These are phyloP conservation scores for Aspidoscelis tigris DNA, from an alignment of 2,113 vertebrate species.

Conservation along the genomic window DNA sequence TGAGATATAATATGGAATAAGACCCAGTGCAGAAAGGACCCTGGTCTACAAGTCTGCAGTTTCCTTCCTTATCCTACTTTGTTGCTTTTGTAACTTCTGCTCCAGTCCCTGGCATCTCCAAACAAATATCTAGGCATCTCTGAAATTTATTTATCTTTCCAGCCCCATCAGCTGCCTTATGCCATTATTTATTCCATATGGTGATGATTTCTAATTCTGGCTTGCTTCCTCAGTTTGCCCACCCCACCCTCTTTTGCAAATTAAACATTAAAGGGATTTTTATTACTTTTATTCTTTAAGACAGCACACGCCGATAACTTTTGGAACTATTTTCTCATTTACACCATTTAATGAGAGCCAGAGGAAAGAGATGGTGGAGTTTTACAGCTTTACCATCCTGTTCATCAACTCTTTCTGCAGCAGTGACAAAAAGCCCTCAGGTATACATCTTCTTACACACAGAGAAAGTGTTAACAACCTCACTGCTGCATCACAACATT, in stretches of 20 bases:
- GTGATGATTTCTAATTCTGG: neutral
- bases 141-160: conserved; percentile 4
- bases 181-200: conserved; percentile 21
- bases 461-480: conserved; percentile 19
- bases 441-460: conserved; percentile 32
- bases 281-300: conserved; percentile 47
- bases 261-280: conserved; percentile 46
- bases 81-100: neutral
- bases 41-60: conserved; percentile 19
- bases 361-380: conserved; percentile 34
- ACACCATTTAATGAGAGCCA: conserved; percentile 25
- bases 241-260: conserved; percentile 42
- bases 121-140: neutral
- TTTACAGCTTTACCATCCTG: conserved; percentile 23
- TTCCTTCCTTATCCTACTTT: neutral
- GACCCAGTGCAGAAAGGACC: too few relatives aligned
- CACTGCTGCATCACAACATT: conserved; percentile 21
- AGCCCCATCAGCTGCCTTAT: neutral
- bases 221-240: conserved; percentile 16
- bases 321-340: conserved; percentile 50
- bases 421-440: conserved; percentile 46
- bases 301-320: conserved; percentile 61
- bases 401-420: conserved; percentile 35
- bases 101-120: neutral
- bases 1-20: too few relatives aligned